Evolutionary conservation across 2,797 vertebrate species (phyloP).

Genomic region (Tragelaphus eurycerus): DNA sequence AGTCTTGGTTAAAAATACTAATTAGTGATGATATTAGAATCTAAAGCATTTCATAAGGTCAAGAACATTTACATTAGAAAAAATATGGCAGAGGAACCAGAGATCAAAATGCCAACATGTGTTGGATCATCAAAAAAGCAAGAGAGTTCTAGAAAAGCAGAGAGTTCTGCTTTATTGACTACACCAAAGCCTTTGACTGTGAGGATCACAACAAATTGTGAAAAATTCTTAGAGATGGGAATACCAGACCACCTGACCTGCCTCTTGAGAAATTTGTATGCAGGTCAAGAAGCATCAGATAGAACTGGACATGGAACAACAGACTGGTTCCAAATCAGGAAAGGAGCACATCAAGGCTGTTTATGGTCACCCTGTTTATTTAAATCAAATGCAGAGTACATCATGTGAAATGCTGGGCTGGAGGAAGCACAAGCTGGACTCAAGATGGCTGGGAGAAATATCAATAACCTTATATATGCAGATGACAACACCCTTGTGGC

Average conservation of each 20-base stretch:
- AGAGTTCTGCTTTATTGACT: neutral
- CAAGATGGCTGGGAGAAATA: neutral
- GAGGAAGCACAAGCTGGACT: neutral
- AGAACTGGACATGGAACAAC: neutral
- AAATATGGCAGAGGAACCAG: neutral
- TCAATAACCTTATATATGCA: neutral
- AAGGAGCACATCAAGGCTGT: neutral
- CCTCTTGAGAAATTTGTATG: neutral
- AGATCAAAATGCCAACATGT: neutral
- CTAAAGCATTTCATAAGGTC: neutral
- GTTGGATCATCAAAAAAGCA: neutral
- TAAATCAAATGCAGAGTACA: neutral
- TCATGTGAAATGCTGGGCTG: fast-evolving
- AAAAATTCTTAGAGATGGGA: neutral
- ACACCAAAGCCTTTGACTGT: neutral
- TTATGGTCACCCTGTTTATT: neutral
- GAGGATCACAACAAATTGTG: neutral
- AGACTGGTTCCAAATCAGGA: neutral
- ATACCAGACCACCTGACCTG: neutral
- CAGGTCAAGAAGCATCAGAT: neutral
- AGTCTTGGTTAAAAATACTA: neutral
- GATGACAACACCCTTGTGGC: neutral
- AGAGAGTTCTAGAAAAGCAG: neutral
- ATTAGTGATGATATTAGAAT: neutral
- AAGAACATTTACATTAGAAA: neutral